Evolutionary conservation across 2,888 invertebrate species (phyloP), one percentile per base, ranked within the genome.

Genomic region (Troides aeacus): DNA sequence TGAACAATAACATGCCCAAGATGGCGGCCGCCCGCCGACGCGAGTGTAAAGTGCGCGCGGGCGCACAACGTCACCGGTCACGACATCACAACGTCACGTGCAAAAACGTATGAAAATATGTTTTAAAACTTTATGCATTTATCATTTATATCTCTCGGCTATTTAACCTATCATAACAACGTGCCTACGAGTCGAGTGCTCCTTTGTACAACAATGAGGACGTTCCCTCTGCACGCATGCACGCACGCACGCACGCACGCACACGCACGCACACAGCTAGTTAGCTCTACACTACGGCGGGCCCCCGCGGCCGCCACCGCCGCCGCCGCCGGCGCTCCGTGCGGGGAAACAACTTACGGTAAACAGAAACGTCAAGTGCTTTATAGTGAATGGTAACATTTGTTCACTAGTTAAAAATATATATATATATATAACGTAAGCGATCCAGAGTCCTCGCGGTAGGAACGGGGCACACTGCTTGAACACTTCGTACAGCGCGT

Each of bases 71-170:
- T 80, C 79, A 78, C 78, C 77, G 77, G 75, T 74, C 75, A 77
- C 81, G 83, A 78, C 82, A 84, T 83, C 82, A 83, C 82, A 80
- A 79, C 36, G 78, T 88, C 85, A 88, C 86, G 92, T 92, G 92
- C 92, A 92, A 92, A 92, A 92, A 90, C 87, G 92, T 92, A 92
- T 89, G 91, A 92, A 92, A 92, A 92, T 92, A 92, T 90, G 79
- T 84, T 84, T 86, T 81, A 83, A 83, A 87, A 86, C 82, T 89
- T 91, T 91, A 89, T 86, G 89, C 87, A 87, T 88, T 86, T 82
- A 84, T 81, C 85, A 21, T 81, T 86, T 88, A 89, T 86, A 90
- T 88, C 85, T 90, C 90, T 89, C 87, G 84, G 87, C 79, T 84
- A 84, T 83, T 87, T 84, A 84, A 84, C 81, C 87, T 88, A 86